Evolutionary conservation across 2,113 vertebrate genomes (phyloP), one percentile per base, ranked within the genome.

Genomic region (Uropsilus gracilis): DNA sequence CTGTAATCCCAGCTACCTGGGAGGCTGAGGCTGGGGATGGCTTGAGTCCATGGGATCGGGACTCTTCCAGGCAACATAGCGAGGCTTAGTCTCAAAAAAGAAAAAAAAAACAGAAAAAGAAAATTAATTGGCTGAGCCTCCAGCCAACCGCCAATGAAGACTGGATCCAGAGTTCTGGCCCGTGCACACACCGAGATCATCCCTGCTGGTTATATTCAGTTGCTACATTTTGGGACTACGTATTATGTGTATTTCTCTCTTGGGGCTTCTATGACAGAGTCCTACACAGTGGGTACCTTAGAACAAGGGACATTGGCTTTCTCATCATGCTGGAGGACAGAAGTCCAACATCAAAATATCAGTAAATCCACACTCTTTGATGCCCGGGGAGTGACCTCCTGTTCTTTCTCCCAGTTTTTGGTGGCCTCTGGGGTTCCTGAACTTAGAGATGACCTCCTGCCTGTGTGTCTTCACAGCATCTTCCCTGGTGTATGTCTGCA

Each of bases 351-450:
- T 24, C 18, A 80, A 16, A 18, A 17, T 71, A 44, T 39, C 44
- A 42, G 78, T 32, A 22, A 26, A 30, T 63, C 12, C 18, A 1
- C 2, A 18, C 10, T 32, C 30, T 42, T 66, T 22, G 37, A 24
- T 32, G 48, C n/a, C 9, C 1, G 0, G 14, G 28, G 28, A 39
- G 37, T 12, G n/a, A 5, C 37, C n/a, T 11, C 14, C 8, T 26
- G 44, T 44, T 42, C 71, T 16, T 1, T 8, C 24, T 14, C 18
- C 30, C 1, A 28, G 69, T 37, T 77, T 46, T 32, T 17, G 30
- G 69, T 28, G 1, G 4, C n/a, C n/a, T 55, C 55, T 12, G 53
- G 34, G 26, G 0, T 13, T 34, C 42, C 44, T 50, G 26, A 59
- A 4, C 17, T 68, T 53, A 8, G n/a, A 46, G 12, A 42, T 8